These are phyloP conservation scores for Gulo gulo DNA, from an alignment of 2,113 vertebrate genomes.

Conservation along the genomic window DNA sequence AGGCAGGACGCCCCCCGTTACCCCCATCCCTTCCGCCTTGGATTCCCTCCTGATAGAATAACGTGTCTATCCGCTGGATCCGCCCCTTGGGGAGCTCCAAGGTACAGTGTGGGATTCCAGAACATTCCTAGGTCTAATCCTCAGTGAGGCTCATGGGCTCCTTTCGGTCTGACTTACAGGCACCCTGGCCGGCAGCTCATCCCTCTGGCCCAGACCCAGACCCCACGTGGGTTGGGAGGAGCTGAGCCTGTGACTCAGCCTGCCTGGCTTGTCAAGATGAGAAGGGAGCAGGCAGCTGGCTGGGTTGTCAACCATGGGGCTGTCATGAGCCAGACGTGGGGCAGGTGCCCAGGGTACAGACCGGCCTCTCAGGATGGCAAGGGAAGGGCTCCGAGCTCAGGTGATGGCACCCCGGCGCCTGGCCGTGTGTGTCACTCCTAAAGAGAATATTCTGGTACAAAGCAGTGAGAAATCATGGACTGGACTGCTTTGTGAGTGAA, in stretches of 20 bases:
- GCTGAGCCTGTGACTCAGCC: conserved; percentile 61
- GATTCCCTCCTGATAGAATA: not conserved
- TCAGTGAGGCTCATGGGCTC: not conserved
- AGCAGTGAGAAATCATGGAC: not conserved
- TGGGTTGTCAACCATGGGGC: not conserved
- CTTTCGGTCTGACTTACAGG: not conserved
- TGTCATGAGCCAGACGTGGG: not conserved
- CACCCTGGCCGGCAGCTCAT: not conserved
- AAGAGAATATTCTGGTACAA: not conserved
- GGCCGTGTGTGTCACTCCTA: not conserved
- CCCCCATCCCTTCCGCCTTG: not conserved
- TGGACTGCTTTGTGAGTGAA: not conserved
- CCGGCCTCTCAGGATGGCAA: not conserved
- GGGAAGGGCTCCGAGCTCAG: not conserved
- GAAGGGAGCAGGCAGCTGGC: conserved; percentile 65
- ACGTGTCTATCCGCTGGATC: not conserved
- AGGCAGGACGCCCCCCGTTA: not conserved
- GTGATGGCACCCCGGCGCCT: not conserved
- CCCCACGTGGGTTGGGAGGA: conserved; percentile 46
- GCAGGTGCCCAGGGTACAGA: conserved; percentile 19
- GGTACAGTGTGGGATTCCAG: conserved; percentile 38
- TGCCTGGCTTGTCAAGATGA: not conserved
- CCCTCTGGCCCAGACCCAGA: not conserved
- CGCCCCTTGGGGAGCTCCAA: not conserved
- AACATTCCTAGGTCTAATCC: conserved; percentile 47